phyloP scores from a whole-genome alignment of 1,140 invertebrate genomes.

The Platyscapa corneri region DNA sequence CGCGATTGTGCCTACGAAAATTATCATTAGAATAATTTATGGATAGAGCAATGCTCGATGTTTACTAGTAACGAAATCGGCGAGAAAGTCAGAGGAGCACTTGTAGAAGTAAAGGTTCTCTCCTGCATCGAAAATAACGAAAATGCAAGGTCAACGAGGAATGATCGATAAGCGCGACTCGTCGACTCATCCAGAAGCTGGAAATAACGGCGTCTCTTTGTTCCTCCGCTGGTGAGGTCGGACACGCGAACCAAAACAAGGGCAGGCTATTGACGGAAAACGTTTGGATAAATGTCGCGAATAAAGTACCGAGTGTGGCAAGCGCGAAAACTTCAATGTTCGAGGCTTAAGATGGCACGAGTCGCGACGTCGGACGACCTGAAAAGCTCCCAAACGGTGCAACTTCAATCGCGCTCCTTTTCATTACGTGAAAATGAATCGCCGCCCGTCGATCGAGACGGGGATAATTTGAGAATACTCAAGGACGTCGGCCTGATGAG shows the following conservation, averaged over 20 bases:
- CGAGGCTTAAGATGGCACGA: too few species aligned
- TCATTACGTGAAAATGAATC: not conserved
- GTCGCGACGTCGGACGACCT: too few species aligned
- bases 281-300: too few species aligned
- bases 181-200: too few species aligned
- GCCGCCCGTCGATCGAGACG: not conserved
- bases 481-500: not conserved
- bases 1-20: not conserved
- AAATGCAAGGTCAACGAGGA: not conserved
- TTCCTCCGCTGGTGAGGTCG: too few species aligned
- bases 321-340: too few species aligned
- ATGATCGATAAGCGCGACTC: not conserved
- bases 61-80: not conserved
- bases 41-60: not conserved
- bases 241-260: too few species aligned
- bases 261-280: too few species aligned
- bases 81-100: not conserved
- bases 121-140: not conserved
- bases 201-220: too few species aligned
- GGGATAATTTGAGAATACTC: not conserved
- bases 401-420: not conserved
- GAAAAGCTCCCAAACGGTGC: too few species aligned
- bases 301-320: too few species aligned
- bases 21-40: too few species aligned
- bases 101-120: not conserved